phyloP scores from a whole-genome alignment of 2,888 invertebrate genomes.

The Itoplectis maculator region DNA sequence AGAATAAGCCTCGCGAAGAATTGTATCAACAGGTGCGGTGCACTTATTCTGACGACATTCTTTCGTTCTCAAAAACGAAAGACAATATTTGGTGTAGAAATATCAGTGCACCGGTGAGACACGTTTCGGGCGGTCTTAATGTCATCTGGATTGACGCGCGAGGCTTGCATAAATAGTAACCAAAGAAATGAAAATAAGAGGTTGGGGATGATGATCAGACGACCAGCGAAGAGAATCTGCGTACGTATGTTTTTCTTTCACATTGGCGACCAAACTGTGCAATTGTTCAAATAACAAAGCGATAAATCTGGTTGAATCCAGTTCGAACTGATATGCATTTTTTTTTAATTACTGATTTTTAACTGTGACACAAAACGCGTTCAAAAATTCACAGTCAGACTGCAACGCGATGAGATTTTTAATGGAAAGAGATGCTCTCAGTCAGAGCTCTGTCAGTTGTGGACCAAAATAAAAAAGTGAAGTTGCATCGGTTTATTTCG shows the following conservation, averaged over 20 bases:
- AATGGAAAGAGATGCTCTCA: background rate
- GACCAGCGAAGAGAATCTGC: background rate
- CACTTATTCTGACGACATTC: conserved; percentile 5
- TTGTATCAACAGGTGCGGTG: conserved; percentile 25
- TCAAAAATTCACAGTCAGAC: no score
- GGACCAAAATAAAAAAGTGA: conserved; percentile 30
- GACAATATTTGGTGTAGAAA: conserved; percentile 37
- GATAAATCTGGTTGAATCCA: background rate
- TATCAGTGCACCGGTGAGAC: conserved; percentile 14
- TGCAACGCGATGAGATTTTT: background rate
- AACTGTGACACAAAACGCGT: no score
- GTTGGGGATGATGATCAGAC: background rate
- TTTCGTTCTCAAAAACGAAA: background rate
- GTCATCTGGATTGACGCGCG: conserved; percentile 26
- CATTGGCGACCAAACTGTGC: background rate
- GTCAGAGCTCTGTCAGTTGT: background rate
- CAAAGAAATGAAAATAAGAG: background rate
- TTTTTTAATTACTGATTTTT: background rate
- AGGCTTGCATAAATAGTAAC: conserved; percentile 20
- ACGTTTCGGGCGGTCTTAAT: background rate
- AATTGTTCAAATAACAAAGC: conserved; percentile 54
- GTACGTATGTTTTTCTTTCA: conserved; percentile 19
- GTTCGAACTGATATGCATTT: background rate
- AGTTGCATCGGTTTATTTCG: conserved; percentile 36
- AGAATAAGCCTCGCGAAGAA: background rate